Conservation (phyloP, 2,113 vertebrate species). For the Vanacampus margaritifer region DNA sequence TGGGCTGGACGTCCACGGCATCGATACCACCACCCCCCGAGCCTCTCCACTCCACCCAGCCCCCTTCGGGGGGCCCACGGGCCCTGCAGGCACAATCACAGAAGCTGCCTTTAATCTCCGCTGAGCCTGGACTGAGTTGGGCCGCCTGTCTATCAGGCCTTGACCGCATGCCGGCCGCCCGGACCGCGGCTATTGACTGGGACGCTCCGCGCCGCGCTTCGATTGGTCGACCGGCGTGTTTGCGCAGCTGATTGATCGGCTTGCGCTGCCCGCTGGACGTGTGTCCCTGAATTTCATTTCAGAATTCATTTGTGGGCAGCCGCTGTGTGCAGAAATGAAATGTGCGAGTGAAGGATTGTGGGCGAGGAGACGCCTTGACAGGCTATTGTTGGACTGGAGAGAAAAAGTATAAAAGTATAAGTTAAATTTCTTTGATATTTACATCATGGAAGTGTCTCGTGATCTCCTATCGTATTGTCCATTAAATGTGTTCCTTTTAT, state of each 20-base stretch:
- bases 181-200: slow-evolving; percentile 52
- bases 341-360: slow-evolving; percentile 44
- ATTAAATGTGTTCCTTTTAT: not conserved
- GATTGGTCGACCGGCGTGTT: slow-evolving; percentile 65
- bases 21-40: slow-evolving; percentile 34
- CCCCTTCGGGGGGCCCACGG: slow-evolving; percentile 51
- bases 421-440: not conserved
- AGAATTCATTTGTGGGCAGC: slow-evolving; percentile 67
- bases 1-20: slow-evolving; percentile 72
- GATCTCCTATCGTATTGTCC: not conserved
- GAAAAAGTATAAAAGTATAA: not conserved
- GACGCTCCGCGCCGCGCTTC: slow-evolving; percentile 21
- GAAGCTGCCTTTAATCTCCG: slow-evolving; percentile 66
- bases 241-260: slow-evolving; percentile 73
- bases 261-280: slow-evolving; percentile 58
- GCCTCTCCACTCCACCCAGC: slow-evolving; percentile 37
- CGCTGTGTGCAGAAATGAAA: slow-evolving; percentile 64
- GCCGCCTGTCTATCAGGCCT: slow-evolving; percentile 63
- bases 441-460: not conserved
- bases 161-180: slow-evolving; percentile 48
- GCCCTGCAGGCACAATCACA: slow-evolving; percentile 72
- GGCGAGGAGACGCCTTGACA: slow-evolving; percentile 3
- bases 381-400: not conserved
- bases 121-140: slow-evolving; percentile 53
- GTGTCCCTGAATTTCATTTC: slow-evolving; percentile 75